Percentiles rank a stretch among this genome's conserved stretches.
These are phyloP conservation scores for Miniopterus natalensis DNA, from an alignment of 2,113 vertebrate genomes.

Conservation along the genomic window DNA sequence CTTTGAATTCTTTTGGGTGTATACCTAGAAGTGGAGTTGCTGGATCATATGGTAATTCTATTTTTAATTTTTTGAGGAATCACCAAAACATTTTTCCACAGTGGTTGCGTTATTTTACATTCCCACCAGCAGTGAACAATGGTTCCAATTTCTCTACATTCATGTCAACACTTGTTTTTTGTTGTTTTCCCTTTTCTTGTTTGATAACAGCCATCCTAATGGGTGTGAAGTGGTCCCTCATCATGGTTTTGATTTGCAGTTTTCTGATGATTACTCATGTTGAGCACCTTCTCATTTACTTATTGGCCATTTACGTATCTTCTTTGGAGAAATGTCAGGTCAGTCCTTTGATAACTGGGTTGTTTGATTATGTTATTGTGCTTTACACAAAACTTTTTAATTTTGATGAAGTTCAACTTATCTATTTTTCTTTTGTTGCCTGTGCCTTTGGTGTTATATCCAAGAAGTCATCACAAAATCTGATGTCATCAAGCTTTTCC, in stretches of 20 bases:
- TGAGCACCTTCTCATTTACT: conserved; percentile 17
- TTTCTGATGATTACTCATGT: conserved; percentile 14
- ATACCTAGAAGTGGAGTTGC: background rate
- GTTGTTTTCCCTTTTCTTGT: background rate
- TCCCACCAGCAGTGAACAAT: background rate
- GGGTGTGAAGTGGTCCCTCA: background rate
- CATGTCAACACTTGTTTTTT: background rate
- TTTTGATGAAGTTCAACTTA: conserved; percentile 1
- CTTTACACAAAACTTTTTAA: conserved; percentile 5
- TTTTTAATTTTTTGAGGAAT: conserved; percentile 40
- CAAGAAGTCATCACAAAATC: background rate
- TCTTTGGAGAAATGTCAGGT: background rate
- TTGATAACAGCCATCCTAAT: background rate
- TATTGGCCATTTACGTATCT: background rate
- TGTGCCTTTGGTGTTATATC: background rate
- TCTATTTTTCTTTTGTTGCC: background rate
- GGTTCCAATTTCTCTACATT: background rate
- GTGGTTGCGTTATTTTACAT: background rate
- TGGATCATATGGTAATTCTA: background rate
- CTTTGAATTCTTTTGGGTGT: background rate
- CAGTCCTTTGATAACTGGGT: background rate
- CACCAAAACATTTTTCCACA: background rate
- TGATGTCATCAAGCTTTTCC: background rate
- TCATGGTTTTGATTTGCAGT: conserved; percentile 10
- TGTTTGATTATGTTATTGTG: background rate